Evolutionary conservation across 1,140 invertebrate genomes (phyloP), one percentile per base, ranked within the genome.

Genomic region (Pseudachorutes palmiensis): DNA sequence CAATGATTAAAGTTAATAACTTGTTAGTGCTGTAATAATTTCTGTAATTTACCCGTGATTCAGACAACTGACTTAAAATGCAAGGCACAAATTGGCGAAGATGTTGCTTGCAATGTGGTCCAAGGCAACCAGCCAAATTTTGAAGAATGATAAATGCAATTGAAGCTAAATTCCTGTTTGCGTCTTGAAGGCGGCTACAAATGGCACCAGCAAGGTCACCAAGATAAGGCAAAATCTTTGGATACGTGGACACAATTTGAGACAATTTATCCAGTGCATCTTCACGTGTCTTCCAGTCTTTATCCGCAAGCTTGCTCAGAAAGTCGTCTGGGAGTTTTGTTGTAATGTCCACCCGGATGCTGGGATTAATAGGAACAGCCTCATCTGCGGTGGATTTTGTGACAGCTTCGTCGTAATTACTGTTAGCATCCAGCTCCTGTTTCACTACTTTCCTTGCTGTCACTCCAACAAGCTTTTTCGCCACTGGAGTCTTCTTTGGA

Each of bases 151-250:
- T 85, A 24, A 96, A 78, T 0, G 92, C 84, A 26, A 86, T 86
- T 72, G 89, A 88, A 1, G 91, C 90, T 70, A 97, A 85, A 78
- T 92, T 94, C 32, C 89, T 91, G 79, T 97, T 97, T 31, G 90
- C 92, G 76, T 97, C 94, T 0, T 86, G 79, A 2, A 96, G 79
- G 28, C 93, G 81, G 1, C 84, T 82, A 3, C 85, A 85, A 24
- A 97, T 77, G 2, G 87, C 87, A 65, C 87, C 85, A 0, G 91
- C 89, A 5, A 95, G 78, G 74, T 93, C 89, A 0, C 92, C 92
- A 28, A 97, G 82, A 60, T 86, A 86, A 0, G 88, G 89, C 91
- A 61, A 95, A 90, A 36, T 88, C 86, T 70, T 89, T 87, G 0
- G 87, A 85, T 58, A 90, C 88, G 31, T 79, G 82, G 26, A 94